Percentiles rank a stretch among this genome's conserved stretches.
Evolutionary conservation across 2,797 vertebrate genomes (phyloP).

Genomic region (Lepus oiostolus): DNA sequence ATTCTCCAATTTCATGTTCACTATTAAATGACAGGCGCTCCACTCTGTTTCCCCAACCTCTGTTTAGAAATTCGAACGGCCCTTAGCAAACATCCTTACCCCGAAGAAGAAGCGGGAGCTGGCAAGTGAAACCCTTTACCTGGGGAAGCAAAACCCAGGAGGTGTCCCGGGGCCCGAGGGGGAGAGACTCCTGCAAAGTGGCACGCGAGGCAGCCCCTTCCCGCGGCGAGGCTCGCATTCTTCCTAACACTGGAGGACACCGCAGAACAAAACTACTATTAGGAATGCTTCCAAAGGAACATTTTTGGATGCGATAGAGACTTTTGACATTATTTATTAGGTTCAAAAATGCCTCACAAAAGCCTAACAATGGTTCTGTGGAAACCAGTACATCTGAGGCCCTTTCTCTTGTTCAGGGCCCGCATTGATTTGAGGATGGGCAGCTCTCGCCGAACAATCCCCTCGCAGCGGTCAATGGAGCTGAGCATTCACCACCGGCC

Average conservation of each 20-base stretch:
- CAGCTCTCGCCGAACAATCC: slow-evolving; percentile 90
- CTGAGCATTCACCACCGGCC: slow-evolving; percentile 89
- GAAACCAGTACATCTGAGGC: slow-evolving; percentile 93
- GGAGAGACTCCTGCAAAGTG: slow-evolving; percentile 43
- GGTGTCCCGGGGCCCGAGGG: not conserved
- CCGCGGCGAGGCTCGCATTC: slow-evolving; percentile 91
- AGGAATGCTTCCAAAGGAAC: slow-evolving; percentile 94
- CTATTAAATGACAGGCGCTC: slow-evolving; percentile 72
- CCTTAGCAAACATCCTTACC: slow-evolving; percentile 74
- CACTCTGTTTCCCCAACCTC: slow-evolving; percentile 69
- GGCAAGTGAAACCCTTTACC: slow-evolving; percentile 67
- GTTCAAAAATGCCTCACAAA: slow-evolving; percentile 92
- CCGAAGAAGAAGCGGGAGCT: not conserved
- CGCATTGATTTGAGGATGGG: slow-evolving; percentile 91
- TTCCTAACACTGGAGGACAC: slow-evolving; percentile 93
- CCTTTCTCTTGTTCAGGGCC: slow-evolving; percentile 89
- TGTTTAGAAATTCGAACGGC: slow-evolving; percentile 76
- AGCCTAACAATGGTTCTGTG: slow-evolving; percentile 90
- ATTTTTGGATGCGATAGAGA: slow-evolving; percentile 91
- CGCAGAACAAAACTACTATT: slow-evolving; percentile 93
- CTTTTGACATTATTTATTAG: slow-evolving; percentile 96
- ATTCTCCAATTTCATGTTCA: slow-evolving; percentile 66
- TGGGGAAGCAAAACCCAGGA: slow-evolving; percentile 50
- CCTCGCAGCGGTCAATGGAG: slow-evolving; percentile 89
- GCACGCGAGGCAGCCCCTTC: slow-evolving; percentile 92